A percentile compares a stretch with the other conserved stretches of the same genome.
Evolutionary conservation across 2,113 vertebrate genomes (phyloP).

Genomic region (Atlantisia rogersi): DNA sequence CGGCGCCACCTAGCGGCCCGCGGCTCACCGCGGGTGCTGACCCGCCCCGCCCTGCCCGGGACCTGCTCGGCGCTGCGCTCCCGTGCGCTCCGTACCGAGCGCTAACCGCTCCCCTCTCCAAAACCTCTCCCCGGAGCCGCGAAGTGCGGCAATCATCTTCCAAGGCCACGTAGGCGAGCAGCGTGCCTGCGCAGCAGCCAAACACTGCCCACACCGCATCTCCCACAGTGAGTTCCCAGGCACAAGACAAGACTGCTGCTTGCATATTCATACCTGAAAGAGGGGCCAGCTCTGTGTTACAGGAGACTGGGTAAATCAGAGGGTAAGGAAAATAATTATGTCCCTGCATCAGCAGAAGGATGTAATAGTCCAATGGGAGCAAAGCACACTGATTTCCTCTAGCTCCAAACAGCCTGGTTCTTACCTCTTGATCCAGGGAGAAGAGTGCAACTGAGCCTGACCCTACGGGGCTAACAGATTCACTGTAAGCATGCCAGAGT

Average conservation of each 20-base stretch:
- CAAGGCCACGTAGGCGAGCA: neutral
- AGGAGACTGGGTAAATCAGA: neutral
- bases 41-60: neutral
- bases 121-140: neutral
- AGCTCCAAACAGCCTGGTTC: neutral
- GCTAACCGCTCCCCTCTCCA: neutral
- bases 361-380: neutral
- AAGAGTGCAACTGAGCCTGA: neutral
- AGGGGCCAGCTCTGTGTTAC: neutral
- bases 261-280: neutral
- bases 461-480: neutral
- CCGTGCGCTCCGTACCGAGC: neutral
- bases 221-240: neutral
- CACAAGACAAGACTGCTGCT: neutral
- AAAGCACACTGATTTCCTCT: neutral
- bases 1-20: conserved; percentile 18
- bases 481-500: neutral
- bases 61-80: neutral
- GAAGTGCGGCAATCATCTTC: neutral
- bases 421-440: neutral
- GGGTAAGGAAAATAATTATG: neutral
- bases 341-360: neutral
- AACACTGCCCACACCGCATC: neutral
- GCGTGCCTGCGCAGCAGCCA: neutral
- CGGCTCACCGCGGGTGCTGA: neutral